phyloP scores from a whole-genome alignment of 2,888 invertebrate genomes.

The Nemoura dubitans region DNA sequence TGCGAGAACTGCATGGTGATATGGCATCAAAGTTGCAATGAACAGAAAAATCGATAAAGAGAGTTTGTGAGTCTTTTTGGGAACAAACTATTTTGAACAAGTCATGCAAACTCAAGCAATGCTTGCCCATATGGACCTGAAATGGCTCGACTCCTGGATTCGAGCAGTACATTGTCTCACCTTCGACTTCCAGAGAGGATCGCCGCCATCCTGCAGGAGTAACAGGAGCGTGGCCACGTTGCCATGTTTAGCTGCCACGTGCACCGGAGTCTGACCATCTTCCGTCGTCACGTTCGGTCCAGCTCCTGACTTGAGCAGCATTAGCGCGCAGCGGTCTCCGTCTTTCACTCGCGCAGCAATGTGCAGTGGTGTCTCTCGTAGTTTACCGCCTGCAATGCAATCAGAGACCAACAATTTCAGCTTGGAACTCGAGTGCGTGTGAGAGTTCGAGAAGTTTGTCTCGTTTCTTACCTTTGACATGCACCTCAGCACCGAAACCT shows the following conservation, averaged over 20 bases:
- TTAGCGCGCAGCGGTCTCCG: slow-evolving; percentile 92
- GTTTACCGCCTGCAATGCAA: slow-evolving; percentile 72
- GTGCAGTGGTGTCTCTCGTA: slow-evolving; percentile 94
- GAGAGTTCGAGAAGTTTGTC: not conserved
- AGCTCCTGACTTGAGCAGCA: slow-evolving; percentile 97
- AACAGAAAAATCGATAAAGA: too few relatives aligned
- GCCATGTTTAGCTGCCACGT: slow-evolving; percentile 93
- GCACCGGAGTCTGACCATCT: slow-evolving; percentile 96
- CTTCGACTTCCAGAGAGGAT: slow-evolving; percentile 91
- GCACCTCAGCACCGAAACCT: slow-evolving; percentile 97
- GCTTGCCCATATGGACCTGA: too few relatives aligned
- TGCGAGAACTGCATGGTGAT: too few relatives aligned
- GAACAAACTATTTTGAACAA: too few relatives aligned
- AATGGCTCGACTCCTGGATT: too few relatives aligned
- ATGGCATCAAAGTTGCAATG: too few relatives aligned
- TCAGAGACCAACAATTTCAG: not conserved
- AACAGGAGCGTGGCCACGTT: slow-evolving; percentile 86
- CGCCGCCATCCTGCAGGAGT: slow-evolving; percentile 92
- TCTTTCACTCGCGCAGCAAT: slow-evolving; percentile 95
- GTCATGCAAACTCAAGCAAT: too few relatives aligned
- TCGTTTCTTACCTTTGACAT: slow-evolving; percentile 74
- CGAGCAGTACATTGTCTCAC: too few relatives aligned
- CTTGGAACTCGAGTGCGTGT: not conserved
- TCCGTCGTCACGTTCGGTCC: slow-evolving; percentile 95
- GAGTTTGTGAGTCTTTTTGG: too few relatives aligned